phyloP scores from a whole-genome alignment of 2,797 vertebrate species.

The Coranthus polyacanthus region DNA sequence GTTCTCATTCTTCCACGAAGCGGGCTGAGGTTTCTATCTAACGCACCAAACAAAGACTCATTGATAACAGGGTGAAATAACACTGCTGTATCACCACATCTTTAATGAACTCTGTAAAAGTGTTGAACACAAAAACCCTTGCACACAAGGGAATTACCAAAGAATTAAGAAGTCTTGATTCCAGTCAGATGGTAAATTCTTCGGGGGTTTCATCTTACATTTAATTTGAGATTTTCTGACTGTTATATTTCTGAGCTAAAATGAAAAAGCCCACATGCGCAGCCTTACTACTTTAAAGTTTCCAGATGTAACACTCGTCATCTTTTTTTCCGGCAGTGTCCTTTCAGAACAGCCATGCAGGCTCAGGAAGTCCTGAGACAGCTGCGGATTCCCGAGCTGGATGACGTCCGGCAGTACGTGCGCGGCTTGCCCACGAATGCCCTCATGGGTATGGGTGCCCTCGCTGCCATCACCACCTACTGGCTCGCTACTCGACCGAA shows the following conservation, averaged over 20 bases:
- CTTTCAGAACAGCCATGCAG: slow-evolving; percentile 78
- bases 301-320: background rate
- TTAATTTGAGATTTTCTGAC: no score
- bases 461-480: slow-evolving; percentile 95
- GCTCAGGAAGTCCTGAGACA: slow-evolving; percentile 93
- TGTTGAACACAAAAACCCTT: background rate
- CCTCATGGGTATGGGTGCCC: slow-evolving; percentile 93
- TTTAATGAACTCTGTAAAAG: background rate
- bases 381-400: slow-evolving; percentile 93
- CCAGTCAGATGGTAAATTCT: no score
- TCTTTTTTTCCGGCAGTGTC: slow-evolving; percentile 44
- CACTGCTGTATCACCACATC: slow-evolving; percentile 12
- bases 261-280: no score
- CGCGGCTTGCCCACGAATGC: slow-evolving; percentile 92
- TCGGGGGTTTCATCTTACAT: no score
- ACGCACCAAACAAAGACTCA: slow-evolving; percentile 17
- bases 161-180: no score
- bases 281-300: no score
- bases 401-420: slow-evolving; percentile 92
- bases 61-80: slow-evolving; percentile 27
- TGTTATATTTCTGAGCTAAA: background rate
- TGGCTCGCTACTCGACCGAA: slow-evolving; percentile 94
- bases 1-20: slow-evolving; percentile 5
- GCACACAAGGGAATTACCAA: background rate
- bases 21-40: slow-evolving; percentile 6